Conservation (phyloP, 2,888 invertebrate species). For the Rhagonycha lutea region DNA sequence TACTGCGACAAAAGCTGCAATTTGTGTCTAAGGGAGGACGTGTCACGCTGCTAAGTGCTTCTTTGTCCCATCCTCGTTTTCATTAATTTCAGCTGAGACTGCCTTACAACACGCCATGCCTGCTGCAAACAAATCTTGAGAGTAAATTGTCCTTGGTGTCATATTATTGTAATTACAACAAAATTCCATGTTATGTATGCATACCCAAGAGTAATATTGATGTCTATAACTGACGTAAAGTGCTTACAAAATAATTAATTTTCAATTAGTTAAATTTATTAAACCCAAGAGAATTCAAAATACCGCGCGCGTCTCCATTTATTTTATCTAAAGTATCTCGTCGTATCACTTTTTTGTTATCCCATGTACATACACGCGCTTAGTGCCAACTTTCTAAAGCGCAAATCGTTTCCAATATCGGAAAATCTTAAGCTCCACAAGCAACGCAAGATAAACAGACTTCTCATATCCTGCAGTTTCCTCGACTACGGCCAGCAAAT, state of each 20-base stretch:
- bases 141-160: conserved; percentile 22
- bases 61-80: conserved; percentile 27
- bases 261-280: conserved; percentile 5
- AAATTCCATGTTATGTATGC: conserved; percentile 16
- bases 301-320: background rate
- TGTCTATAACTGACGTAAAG: conserved; percentile 13
- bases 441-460: conserved; percentile 17
- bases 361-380: background rate
- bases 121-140: conserved; percentile 23
- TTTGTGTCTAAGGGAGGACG: conserved; percentile 30
- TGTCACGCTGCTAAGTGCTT: conserved; percentile 32
- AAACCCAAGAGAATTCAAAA: background rate
- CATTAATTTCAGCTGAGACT: conserved; percentile 24
- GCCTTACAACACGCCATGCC: conserved; percentile 12
- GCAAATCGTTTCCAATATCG: conserved; percentile 2
- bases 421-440: conserved; percentile 3
- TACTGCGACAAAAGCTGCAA: conserved; percentile 32
- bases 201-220: conserved; percentile 16
- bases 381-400: background rate
- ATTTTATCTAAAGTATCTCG: background rate
- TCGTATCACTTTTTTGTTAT: background rate
- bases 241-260: conserved; percentile 14
- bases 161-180: conserved; percentile 23
- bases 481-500: conserved; percentile 9
- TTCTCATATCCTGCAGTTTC: conserved; percentile 18